A percentile compares a stretch with the other conserved stretches of the same genome.
Evolutionary conservation across 2,888 invertebrate species (phyloP).

Genomic region (Marronus borbonicus): DNA sequence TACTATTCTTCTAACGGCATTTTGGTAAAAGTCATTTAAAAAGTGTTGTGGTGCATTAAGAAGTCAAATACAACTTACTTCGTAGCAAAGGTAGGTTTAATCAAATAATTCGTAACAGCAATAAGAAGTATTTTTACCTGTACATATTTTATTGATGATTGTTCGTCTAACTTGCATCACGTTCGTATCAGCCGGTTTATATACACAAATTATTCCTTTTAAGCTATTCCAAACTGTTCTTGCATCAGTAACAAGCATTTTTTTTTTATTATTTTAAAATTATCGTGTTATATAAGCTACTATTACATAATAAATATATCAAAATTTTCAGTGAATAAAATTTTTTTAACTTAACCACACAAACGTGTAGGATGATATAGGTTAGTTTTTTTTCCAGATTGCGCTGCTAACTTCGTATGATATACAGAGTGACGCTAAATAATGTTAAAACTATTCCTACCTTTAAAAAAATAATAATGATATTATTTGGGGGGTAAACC

Average conservation of each 20-base stretch:
- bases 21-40: slow-evolving; percentile 17
- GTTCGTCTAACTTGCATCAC: slow-evolving; percentile 73
- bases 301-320: not conserved
- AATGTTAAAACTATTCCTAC: too few species aligned
- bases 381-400: not conserved
- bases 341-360: not conserved
- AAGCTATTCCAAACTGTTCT: slow-evolving; percentile 77
- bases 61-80: not conserved
- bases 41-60: not conserved
- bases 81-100: slow-evolving; percentile 21
- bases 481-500: too few species aligned
- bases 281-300: not conserved
- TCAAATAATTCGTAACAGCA: not conserved
- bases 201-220: slow-evolving; percentile 85
- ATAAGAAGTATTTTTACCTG: slow-evolving; percentile 73
- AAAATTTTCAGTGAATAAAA: too few species aligned
- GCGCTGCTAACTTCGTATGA: too few species aligned
- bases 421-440: too few species aligned
- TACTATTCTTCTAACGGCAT: not conserved
- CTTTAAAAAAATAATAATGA: too few species aligned
- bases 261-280: not conserved
- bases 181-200: slow-evolving; percentile 80
- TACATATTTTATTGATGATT: slow-evolving; percentile 77
- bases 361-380: not conserved
- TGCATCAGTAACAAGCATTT: slow-evolving; percentile 72